Evolutionary conservation across 2,888 invertebrate species (phyloP).

Genomic region (Troides helena): DNA sequence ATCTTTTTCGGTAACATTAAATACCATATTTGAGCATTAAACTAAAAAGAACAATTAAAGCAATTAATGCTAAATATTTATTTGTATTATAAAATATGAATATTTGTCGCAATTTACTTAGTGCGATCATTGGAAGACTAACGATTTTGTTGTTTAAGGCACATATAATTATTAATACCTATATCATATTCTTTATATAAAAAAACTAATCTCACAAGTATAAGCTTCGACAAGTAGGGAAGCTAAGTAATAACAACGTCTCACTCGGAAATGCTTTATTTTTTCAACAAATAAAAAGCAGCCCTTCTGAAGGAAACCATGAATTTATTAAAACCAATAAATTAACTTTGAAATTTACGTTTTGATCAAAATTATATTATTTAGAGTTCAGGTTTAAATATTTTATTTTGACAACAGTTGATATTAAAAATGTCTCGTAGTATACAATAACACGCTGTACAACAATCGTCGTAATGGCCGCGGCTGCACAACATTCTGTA

Average conservation of each 20-base stretch:
- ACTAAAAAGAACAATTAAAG: constrained; percentile 27
- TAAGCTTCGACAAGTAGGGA: not conserved
- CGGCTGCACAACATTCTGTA: not conserved
- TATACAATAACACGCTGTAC: too few relatives aligned
- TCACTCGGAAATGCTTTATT: too few relatives aligned
- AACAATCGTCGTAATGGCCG: too few relatives aligned
- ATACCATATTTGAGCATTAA: constrained; percentile 41
- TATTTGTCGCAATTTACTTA: constrained; percentile 4
- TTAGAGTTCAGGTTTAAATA: too few relatives aligned
- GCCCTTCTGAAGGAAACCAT: too few relatives aligned
- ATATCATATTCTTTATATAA: constrained; percentile 5
- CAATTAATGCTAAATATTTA: not conserved
- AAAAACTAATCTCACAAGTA: constrained; percentile 9
- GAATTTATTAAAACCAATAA: too few relatives aligned
- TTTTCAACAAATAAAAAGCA: too few relatives aligned
- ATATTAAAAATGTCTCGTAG: too few relatives aligned
- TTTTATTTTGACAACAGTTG: too few relatives aligned
- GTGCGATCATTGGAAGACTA: constrained; percentile 62
- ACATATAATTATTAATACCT: constrained; percentile 44
- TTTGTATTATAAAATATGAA: not conserved
- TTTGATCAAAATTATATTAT: too few relatives aligned
- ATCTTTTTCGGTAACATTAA: constrained; percentile 58
- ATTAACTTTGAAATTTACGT: too few relatives aligned
- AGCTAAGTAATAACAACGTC: not conserved
- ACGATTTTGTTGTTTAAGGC: constrained; percentile 77